These are phyloP conservation scores for Halocynthia aurantium DNA, from an alignment of 23 tunicate species.

Conservation along the genomic window DNA sequence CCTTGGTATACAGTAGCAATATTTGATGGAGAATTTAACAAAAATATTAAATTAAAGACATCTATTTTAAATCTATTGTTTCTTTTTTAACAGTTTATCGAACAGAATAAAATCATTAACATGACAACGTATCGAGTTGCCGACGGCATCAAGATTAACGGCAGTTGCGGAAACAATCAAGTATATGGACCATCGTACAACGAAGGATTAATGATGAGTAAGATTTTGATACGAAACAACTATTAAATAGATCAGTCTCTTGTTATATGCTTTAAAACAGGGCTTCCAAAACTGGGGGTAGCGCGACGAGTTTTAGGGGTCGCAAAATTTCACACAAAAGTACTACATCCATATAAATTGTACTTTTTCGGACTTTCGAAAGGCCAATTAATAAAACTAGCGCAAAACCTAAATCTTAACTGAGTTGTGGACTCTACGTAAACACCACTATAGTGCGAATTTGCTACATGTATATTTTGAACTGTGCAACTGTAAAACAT, in stretches of 20 bases:
- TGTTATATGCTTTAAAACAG: background rate
- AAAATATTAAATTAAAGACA: too few species aligned
- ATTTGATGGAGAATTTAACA: too few species aligned
- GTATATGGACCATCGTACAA: conserved; percentile 81
- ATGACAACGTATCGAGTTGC: conserved; percentile 55
- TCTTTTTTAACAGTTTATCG: conserved; percentile 53
- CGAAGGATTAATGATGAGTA: conserved; percentile 85
- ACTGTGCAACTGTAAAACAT: too few species aligned
- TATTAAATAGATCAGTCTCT: background rate
- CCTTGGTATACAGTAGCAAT: too few species aligned
- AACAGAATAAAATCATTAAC: conserved; percentile 30
- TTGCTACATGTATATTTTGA: background rate
- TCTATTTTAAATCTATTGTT: background rate
- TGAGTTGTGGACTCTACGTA: too few species aligned
- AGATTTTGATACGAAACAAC: background rate
- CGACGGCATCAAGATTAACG: conserved; percentile 38
- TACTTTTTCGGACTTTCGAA: too few species aligned
- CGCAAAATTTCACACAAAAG: too few species aligned
- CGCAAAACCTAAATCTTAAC: too few species aligned
- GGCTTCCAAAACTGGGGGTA: background rate
- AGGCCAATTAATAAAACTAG: too few species aligned
- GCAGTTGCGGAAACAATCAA: conserved; percentile 36
- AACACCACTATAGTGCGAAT: too few species aligned
- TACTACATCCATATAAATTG: too few species aligned
- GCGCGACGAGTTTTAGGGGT: too few species aligned